These are phyloP conservation scores for Ochropleura plecta DNA, from an alignment of 2,888 invertebrate species.

Conservation along the genomic window DNA sequence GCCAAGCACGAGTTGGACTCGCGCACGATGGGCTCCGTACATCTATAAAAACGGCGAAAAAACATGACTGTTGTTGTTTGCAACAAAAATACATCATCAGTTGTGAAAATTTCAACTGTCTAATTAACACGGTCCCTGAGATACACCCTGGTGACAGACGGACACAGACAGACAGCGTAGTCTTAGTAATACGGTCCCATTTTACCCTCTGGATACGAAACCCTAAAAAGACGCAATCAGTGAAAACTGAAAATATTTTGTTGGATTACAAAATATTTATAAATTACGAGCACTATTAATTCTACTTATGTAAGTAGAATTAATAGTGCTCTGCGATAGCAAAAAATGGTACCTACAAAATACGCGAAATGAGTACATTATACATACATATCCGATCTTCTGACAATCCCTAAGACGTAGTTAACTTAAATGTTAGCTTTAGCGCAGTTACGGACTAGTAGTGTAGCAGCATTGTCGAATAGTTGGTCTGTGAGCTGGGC, in stretches of 20 bases:
- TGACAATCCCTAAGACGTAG: not conserved
- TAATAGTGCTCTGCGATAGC: not conserved
- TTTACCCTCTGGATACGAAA: no score
- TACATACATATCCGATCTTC: not conserved
- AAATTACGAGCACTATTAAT: not conserved
- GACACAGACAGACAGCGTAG: no score
- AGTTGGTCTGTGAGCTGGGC: conserved; percentile 7
- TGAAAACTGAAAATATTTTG: no score
- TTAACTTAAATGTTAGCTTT: conserved; percentile 21
- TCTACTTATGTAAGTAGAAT: not conserved
- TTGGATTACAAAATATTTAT: not conserved
- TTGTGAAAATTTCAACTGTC: no score
- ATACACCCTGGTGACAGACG: no score
- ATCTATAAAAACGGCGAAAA: not conserved
- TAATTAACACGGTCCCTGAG: no score
- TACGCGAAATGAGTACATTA: not conserved
- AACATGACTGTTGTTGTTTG: not conserved
- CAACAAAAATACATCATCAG: no score
- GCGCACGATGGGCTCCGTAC: no score
- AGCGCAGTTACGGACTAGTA: conserved; percentile 19
- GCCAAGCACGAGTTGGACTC: no score
- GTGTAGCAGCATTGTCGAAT: conserved; percentile 26
- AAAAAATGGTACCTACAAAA: not conserved
- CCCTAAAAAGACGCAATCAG: no score
- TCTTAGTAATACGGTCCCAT: no score